Evolutionary conservation across 2,888 invertebrate genomes (phyloP).

Genomic region (Prosapia bicincta): DNA sequence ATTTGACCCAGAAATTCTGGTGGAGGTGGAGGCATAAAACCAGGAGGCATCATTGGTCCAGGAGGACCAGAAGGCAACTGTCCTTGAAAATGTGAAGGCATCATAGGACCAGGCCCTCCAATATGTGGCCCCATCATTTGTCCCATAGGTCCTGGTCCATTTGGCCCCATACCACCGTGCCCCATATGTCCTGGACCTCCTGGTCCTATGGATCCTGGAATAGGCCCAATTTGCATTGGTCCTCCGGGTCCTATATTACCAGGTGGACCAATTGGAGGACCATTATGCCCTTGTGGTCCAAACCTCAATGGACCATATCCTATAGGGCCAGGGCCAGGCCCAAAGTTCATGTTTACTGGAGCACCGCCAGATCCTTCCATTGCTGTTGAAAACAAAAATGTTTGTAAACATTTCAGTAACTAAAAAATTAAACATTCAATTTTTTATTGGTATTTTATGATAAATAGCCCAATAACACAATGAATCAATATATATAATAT

Average conservation of each 20-base stretch:
- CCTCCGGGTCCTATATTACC: conserved; percentile 14
- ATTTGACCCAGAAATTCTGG: conserved; percentile 12
- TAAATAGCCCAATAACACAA: no score
- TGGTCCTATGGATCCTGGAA: conserved; percentile 24
- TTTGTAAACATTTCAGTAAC: no score
- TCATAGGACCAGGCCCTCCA: conserved; percentile 13
- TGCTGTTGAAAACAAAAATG: conserved; percentile 25
- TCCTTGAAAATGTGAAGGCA: conserved; percentile 23
- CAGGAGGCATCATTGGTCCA: conserved; percentile 34
- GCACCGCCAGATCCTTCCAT: conserved; percentile 29
- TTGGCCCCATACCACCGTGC: conserved; percentile 20
- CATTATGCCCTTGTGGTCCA: conserved; percentile 19
- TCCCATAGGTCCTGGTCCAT: background rate
- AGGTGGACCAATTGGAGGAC: conserved; percentile 9
- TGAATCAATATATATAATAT: no score
- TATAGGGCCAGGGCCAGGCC: conserved; percentile 16
- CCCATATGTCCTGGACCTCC: conserved; percentile 24
- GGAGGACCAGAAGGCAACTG: conserved; percentile 11
- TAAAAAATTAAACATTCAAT: no score
- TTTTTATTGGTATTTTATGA: no score
- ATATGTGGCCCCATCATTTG: conserved; percentile 33
- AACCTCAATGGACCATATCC: conserved; percentile 30
- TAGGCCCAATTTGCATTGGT: conserved; percentile 24
- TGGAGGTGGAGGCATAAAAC: conserved; percentile 27
- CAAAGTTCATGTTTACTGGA: conserved; percentile 26